Base-by-base conservation (phyloP, 1,140 invertebrate genomes). In the Centruroides vittatus region DNA sequence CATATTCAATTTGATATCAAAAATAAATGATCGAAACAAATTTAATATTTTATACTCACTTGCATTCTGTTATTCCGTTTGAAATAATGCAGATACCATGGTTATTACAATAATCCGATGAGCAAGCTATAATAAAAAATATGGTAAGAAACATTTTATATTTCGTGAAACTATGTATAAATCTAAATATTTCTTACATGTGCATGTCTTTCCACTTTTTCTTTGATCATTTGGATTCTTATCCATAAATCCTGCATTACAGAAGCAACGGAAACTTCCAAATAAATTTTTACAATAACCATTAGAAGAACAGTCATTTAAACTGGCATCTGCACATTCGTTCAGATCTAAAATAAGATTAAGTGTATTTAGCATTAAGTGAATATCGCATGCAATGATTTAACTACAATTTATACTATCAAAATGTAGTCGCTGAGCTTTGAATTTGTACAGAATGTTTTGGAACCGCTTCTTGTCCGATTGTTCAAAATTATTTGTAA, bases 291-390 rank as follows among this genome's bases (percentile, higher is more conserved):
- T 82, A 74, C 95, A 98, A 3, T 76, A 80, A 0, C 78, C 93
- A 57, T 86, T 80, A 8, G 82, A 78, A 66, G 91, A 85, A 68
- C 95, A 99, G 72, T 98, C 94, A 71, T 98, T 89, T 8, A 93
- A 72, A 57, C 93, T 90, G 8, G 80, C 70, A 1, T 85, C 84
- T 0, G 83, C 79, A 68, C 93, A 97, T 73, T 96, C 93, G 70
- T 97, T 89, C 56, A 96, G 72, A 76, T 96, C 93, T 62, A 34
- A 50, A 41, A 41, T n/a, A 23, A 23, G 23, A 23, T 23, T 23
- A 23, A 23, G 23, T 23, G 0, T 23, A 23, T 23, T 23, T 23
- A 2, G 23, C 23, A 23, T 23, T 23, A 23, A 23, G 23, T 23
- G 23, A 23, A 23, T 23, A 23, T 23, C 23, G 23, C 23, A 23